Conservation (phyloP, 2,113 vertebrate species). For the Talpa occidentalis region DNA sequence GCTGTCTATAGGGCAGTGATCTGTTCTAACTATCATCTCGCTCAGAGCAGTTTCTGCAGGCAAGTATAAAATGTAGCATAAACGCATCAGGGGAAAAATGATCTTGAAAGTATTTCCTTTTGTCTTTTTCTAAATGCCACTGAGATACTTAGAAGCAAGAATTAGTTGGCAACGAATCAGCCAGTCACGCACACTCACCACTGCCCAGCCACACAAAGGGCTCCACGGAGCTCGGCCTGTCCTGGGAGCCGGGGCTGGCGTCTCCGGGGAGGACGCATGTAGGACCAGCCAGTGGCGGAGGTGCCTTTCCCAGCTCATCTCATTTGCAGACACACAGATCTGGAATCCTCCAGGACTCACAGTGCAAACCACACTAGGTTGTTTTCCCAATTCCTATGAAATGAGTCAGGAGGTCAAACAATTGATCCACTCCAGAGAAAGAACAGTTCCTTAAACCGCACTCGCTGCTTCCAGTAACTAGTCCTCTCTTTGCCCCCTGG, state of each 20-base stretch:
- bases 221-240: conserved; percentile 44
- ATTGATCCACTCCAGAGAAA: conserved; percentile 77
- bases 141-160: conserved; percentile 14
- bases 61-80: neutral
- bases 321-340: conserved; percentile 47
- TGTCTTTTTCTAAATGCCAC: neutral
- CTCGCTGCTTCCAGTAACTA: conserved; percentile 68
- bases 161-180: conserved; percentile 32
- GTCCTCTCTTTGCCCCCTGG: neutral
- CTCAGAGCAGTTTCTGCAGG: neutral
- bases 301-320: conserved; percentile 58
- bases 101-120: conserved; percentile 14
- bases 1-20: neutral
- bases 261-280: conserved; percentile 63
- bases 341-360: conserved; percentile 82
- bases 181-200: conserved; percentile 80
- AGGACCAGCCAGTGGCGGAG: conserved; percentile 27
- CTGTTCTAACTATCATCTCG: neutral
- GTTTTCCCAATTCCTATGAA: conserved; percentile 85
- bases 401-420: conserved; percentile 89
- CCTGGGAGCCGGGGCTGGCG: conserved; percentile 57
- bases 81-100: neutral
- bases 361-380: conserved; percentile 85
- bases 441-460: conserved; percentile 79
- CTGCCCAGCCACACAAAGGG: neutral